These are phyloP conservation scores for Eristalinus sepulchralis DNA, from an alignment of 2,888 invertebrate genomes.

Conservation along the genomic window DNA sequence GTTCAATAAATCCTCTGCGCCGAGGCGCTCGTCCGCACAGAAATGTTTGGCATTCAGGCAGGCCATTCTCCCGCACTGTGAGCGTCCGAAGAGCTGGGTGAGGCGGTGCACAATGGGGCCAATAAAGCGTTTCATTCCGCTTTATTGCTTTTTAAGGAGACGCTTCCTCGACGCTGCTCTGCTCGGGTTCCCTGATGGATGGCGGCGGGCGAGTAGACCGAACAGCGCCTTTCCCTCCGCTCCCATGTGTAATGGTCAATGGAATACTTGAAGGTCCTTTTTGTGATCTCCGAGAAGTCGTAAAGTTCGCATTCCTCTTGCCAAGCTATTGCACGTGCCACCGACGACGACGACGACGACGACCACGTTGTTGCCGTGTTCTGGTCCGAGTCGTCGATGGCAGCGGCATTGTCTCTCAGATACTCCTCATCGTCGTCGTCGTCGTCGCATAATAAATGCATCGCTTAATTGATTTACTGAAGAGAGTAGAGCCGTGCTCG, in stretches of 20 bases:
- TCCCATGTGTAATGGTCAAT: slow-evolving; percentile 52
- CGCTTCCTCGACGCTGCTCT: slow-evolving; percentile 13
- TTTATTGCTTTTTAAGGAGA: slow-evolving; percentile 29
- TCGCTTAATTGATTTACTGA: slow-evolving; percentile 56
- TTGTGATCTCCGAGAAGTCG: slow-evolving; percentile 35
- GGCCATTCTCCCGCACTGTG: slow-evolving; percentile 1
- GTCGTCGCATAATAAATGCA: slow-evolving; percentile 52
- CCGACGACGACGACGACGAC: not conserved
- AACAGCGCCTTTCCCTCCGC: too few species aligned
- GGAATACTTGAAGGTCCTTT: slow-evolving; percentile 68
- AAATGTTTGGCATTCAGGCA: slow-evolving; percentile 43
- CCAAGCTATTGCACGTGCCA: slow-evolving; percentile 52
- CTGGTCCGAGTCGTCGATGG: not conserved
- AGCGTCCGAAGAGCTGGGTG: slow-evolving; percentile 14
- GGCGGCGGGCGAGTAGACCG: not conserved
- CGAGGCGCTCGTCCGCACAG: not conserved
- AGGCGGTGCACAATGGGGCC: slow-evolving; percentile 39
- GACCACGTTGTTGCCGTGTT: not conserved
- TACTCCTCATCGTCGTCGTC: not conserved
- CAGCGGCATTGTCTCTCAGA: slow-evolving; percentile 21
- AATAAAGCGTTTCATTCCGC: slow-evolving; percentile 46
- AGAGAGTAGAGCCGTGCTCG: not conserved
- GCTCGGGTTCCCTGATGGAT: slow-evolving; percentile 41
- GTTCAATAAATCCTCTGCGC: slow-evolving; percentile 58
- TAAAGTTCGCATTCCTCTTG: slow-evolving; percentile 42